Conservation (phyloP, 2,113 vertebrate genomes). For the Pagrus major region DNA sequence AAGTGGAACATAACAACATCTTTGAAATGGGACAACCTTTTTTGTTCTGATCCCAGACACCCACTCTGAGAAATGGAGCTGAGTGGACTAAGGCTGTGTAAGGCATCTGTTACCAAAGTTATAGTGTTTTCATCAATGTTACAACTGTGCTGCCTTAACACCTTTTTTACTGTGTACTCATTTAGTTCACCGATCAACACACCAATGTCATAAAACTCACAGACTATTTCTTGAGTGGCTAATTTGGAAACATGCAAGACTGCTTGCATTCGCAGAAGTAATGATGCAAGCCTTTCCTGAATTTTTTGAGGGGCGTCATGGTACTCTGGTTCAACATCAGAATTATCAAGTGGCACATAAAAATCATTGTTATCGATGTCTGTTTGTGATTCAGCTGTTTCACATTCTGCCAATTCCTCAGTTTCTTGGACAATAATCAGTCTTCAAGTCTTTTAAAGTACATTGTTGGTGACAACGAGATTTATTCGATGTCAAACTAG, state of each 20-base stretch:
- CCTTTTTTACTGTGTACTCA: neutral
- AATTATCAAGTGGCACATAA: neutral
- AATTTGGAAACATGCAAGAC: conserved; percentile 41
- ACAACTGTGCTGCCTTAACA: too few species aligned
- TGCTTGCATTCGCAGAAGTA: conserved; percentile 30
- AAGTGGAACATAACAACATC: too few species aligned
- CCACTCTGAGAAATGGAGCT: conserved; percentile 22
- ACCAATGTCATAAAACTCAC: conserved; percentile 35
- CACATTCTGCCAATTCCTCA: conserved; percentile 8
- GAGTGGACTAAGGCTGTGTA: neutral
- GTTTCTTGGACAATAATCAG: neutral
- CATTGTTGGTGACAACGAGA: neutral
- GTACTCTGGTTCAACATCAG: conserved; percentile 20
- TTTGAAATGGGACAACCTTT: conserved; percentile 8
- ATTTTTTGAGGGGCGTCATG: neutral
- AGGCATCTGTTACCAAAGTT: neutral
- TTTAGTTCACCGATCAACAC: conserved; percentile 11
- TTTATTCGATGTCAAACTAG: too few species aligned
- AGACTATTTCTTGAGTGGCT: conserved; percentile 40
- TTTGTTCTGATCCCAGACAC: neutral
- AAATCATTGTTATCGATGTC: neutral
- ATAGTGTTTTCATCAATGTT: neutral
- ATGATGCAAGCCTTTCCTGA: conserved; percentile 23
- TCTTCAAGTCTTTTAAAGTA: conserved; percentile 9
- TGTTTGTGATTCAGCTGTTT: neutral